phyloP scores from a whole-genome alignment of 2,888 invertebrate species.

The Nebria salina region DNA sequence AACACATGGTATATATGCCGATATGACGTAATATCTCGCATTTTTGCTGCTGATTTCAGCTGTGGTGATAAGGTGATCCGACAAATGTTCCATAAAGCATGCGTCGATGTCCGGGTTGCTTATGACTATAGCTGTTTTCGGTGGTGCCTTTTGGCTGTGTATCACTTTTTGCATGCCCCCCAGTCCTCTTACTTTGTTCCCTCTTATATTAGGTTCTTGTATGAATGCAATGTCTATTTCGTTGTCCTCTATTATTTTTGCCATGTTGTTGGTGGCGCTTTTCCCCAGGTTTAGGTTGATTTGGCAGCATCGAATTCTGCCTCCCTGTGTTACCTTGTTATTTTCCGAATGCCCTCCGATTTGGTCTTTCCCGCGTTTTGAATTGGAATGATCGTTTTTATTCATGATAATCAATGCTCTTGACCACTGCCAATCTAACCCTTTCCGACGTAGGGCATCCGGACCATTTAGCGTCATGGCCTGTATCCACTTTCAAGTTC shows the following conservation, averaged over 20 bases:
- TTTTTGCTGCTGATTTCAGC: background rate
- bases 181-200: constrained; percentile 4
- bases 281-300: background rate
- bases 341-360: too few relatives aligned
- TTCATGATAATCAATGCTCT: too few relatives aligned
- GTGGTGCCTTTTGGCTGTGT: background rate
- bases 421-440: too few relatives aligned
- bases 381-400: too few relatives aligned
- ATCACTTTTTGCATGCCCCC: background rate
- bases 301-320: background rate
- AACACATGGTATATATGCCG: background rate
- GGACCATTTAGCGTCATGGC: too few relatives aligned
- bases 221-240: constrained; percentile 19
- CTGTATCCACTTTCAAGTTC: too few relatives aligned
- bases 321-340: too few relatives aligned
- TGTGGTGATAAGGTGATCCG: background rate
- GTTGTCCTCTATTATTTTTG: background rate
- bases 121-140: background rate
- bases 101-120: background rate
- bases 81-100: background rate
- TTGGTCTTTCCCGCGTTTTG: too few relatives aligned
- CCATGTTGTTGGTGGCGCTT: constrained; percentile 18
- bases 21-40: background rate
- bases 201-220: constrained; percentile 25
- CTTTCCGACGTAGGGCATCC: too few relatives aligned